phyloP scores from a whole-genome alignment of 2,113 vertebrate genomes.

The Dicrurus megarhynchus region DNA sequence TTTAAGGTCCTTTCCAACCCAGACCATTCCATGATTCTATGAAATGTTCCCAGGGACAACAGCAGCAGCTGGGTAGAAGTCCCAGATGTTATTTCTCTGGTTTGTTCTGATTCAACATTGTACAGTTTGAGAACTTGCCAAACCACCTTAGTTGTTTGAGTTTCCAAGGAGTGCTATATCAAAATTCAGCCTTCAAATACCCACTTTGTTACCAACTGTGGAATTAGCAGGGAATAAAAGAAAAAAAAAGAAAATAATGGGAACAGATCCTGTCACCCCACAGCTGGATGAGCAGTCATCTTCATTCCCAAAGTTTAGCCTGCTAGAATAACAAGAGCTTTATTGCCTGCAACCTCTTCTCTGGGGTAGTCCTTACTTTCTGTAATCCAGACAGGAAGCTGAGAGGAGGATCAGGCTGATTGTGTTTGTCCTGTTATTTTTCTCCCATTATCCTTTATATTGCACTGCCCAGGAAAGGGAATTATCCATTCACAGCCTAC shows the following conservation, averaged over 20 bases:
- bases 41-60: not conserved
- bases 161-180: not conserved
- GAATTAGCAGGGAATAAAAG: not conserved
- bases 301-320: not conserved
- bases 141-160: not conserved
- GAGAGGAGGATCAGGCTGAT: not conserved
- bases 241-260: not conserved
- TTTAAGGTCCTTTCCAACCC: not conserved
- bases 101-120: not conserved
- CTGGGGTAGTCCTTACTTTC: not conserved
- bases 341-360: not conserved
- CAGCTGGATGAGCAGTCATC: not conserved
- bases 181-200: not conserved
- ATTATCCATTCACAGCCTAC: not conserved
- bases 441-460: not conserved
- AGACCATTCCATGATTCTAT: not conserved
- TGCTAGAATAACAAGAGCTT: not conserved
- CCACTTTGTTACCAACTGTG: not conserved
- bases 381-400: not conserved
- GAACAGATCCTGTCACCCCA: not conserved
- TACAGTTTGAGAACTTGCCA: not conserved
- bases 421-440: not conserved
- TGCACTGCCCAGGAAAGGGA: not conserved
- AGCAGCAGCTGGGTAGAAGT: not conserved
- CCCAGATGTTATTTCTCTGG: not conserved